These are phyloP conservation scores for Oegoconia quadripuncta DNA, from an alignment of 2,888 invertebrate species.

Conservation along the genomic window DNA sequence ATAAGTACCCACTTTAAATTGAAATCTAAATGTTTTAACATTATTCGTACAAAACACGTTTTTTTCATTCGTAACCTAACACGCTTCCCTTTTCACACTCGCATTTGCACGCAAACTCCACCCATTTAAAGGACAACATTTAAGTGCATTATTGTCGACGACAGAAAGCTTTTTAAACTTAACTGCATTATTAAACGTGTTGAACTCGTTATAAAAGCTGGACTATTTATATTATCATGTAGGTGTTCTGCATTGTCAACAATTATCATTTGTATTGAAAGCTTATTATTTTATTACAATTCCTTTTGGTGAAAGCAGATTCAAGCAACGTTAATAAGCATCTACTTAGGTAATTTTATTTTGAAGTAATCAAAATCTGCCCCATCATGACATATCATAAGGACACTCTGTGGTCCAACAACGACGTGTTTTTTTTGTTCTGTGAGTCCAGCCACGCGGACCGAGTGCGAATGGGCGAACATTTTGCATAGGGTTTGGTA, in stretches of 20 bases:
- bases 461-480: too few relatives aligned
- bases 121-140: constrained; percentile 35
- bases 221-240: constrained; percentile 10
- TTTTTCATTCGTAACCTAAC: constrained; percentile 8
- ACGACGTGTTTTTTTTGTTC: too few relatives aligned
- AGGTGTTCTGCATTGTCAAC: background rate
- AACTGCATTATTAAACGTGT: constrained; percentile 27
- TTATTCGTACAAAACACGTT: constrained; percentile 1
- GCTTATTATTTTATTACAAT: too few relatives aligned
- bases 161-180: constrained; percentile 32
- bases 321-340: too few relatives aligned
- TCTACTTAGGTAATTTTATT: too few relatives aligned
- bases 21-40: background rate
- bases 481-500: too few relatives aligned
- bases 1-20: too few relatives aligned
- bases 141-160: constrained; percentile 24
- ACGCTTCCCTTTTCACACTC: constrained; percentile 35
- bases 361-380: too few relatives aligned
- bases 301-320: too few relatives aligned
- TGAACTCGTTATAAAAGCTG: constrained; percentile 16
- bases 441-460: too few relatives aligned
- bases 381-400: too few relatives aligned
- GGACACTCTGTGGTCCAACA: too few relatives aligned
- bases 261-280: background rate
- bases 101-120: constrained; percentile 36